phyloP scores from a whole-genome alignment of 2,888 invertebrate species.

The Frankliniella fusca region DNA sequence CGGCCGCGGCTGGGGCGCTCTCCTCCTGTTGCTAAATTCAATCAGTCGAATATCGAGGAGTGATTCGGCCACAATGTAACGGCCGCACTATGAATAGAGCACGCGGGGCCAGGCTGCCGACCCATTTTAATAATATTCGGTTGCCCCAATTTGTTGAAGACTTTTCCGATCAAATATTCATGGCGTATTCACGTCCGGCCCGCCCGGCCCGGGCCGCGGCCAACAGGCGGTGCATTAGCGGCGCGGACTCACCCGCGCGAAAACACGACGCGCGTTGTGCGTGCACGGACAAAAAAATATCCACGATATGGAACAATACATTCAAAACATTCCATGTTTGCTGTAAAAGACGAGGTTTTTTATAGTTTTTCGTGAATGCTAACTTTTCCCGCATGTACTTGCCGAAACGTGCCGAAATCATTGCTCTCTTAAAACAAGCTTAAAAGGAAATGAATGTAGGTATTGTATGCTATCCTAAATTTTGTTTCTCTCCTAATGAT shows the following conservation, averaged over 20 bases:
- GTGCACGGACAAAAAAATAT: neutral
- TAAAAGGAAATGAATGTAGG: too few relatives aligned
- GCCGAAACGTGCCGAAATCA: neutral
- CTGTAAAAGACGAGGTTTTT: neutral
- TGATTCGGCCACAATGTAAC: neutral
- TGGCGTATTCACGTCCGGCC: neutral
- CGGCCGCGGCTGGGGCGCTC: too few relatives aligned
- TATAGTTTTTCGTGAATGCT: neutral
- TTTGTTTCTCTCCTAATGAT: too few relatives aligned
- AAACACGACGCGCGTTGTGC: neutral
- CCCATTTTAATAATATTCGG: neutral
- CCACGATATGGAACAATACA: neutral
- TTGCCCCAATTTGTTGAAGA: neutral
- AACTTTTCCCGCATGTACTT: neutral
- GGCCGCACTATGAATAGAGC: neutral
- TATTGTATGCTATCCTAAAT: too few relatives aligned
- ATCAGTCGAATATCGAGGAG: neutral
- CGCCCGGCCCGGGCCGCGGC: neutral
- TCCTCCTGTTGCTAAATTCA: too few relatives aligned
- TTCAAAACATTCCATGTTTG: neutral
- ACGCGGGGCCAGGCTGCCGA: neutral
- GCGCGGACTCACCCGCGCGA: neutral
- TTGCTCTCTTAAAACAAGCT: neutral
- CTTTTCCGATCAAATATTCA: slow-evolving; percentile 11
- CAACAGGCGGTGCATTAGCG: slow-evolving; percentile 11